Evolutionary conservation across 2,888 invertebrate species (phyloP), one percentile per base, ranked within the genome.

Genomic region (Teleogryllus oceanicus): DNA sequence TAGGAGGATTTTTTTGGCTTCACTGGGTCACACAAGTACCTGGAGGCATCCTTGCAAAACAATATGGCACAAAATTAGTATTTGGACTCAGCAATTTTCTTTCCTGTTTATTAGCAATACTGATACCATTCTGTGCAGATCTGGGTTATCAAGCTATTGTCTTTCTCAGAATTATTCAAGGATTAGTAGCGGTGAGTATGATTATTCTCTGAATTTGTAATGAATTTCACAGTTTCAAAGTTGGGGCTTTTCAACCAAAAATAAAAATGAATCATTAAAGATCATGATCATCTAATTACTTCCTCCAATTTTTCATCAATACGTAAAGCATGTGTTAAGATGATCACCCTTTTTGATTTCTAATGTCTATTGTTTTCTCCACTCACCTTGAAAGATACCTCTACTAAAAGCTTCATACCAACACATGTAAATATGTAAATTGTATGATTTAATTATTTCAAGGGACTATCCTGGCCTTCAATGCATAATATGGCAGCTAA

Each of bases 401-500:
- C 8, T 37, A 37, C 2, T 24, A 24, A 2, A 2, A 24, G 37
- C 37, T 37, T 8, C 37, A 37, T 1, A 37, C 8, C 8, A 8
- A 37, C 37, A 37, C 8, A 37, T 5, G 5, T 37, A 37, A 37
- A 37, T 37, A 37, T 37, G 37, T 8, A 8, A 37, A 37, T 37
- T 37, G 37, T 20, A 20, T 20, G 13, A 24, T 75, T 24, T 20
- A 21, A 49, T n/a, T 37, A 16, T 24, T 77, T 49, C 12, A 74
- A 92, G 92, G 92, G 92, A 5, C 89, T 92, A 49, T 88, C 91
- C 8, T 94, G 93, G 91, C 94, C 94, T 2, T 90, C 93, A 3
- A 93, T 94, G 93, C 93, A 94, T 85, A 89, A 92, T 49, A 89
- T 95, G 88, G 92, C 94, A 82, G 93, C 94, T 0, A 90, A 91